Base-by-base conservation (phyloP, 2,888 invertebrate genomes). In the Tridacna crocea region DNA sequence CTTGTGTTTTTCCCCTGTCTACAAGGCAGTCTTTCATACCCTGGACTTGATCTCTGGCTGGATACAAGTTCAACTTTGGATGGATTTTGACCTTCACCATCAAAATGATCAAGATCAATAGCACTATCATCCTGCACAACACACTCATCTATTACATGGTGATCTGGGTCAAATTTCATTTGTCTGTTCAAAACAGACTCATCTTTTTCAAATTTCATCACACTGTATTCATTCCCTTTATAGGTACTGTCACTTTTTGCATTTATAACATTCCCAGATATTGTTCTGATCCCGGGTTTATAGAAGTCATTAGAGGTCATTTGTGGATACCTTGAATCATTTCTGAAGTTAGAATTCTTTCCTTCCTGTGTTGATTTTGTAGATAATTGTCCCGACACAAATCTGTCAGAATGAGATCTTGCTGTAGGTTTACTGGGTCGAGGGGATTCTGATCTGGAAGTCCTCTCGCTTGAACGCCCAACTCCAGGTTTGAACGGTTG, bases 101-200 rank as follows among this genome's bases (percentile, higher is more conserved):
- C 75, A 75, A 65, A 68, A 60, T 19, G 27, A 4, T 86, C 86
- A 19, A 86, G 66, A 66, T 86, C 86, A 36, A 86, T 77, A 36
- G 86, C 86, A 82, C 83, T 84, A 26, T 84, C 84, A 78, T 86
- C 83, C 12, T 74, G 77, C 11, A 74, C 15, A 13, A 84, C 10
- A 63, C 65, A 76, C 15, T 80, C 78, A 78, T 46, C 27, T 24
- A 63, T 36, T 0, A n/a, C 47, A 24, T n/a, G 12, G n/a, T 48
- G 22, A 51, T 47, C 51, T 13, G 61, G 13, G 61, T 82, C 82
- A 15, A 60, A 55, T 36, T 74, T 63, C 12, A 76, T 22, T 22
- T 65, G 73, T n/a, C 68, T 72, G 24, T 72, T 26, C 51, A 66
- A 60, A 26, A 79, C 75, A 8, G 61, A 17, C 24, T 58, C 63